Evolutionary conservation across 2,888 invertebrate species (phyloP).

Genomic region (Stenichneumon culpator): DNA sequence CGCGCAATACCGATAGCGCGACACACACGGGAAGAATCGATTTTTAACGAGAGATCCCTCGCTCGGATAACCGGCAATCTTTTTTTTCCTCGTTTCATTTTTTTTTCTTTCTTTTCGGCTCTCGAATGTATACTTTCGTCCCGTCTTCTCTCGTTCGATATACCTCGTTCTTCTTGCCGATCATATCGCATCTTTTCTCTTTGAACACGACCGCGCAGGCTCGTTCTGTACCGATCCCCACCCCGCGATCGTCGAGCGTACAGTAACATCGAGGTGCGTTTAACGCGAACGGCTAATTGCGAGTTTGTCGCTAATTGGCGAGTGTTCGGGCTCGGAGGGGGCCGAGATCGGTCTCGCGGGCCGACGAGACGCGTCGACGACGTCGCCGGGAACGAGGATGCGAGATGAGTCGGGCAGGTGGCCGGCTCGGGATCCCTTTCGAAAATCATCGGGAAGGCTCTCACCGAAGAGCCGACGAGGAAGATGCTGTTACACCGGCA

Average conservation of each 20-base stretch:
- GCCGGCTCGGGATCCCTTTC: conserved; percentile 71
- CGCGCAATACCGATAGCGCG: conserved; percentile 9
- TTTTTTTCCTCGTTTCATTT: conserved; percentile 12
- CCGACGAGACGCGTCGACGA: conserved; percentile 46
- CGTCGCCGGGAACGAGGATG: conserved; percentile 39
- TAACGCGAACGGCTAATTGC: conserved; percentile 64
- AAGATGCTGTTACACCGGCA: conserved; percentile 27
- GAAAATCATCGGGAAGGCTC: conserved; percentile 79
- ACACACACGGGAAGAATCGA: conserved; percentile 35
- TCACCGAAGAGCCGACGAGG: conserved; percentile 25
- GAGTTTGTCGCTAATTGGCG: conserved; percentile 65
- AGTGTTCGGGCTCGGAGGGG: conserved; percentile 25
- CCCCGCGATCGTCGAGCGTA: conserved; percentile 18
- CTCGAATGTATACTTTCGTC: conserved; percentile 44
- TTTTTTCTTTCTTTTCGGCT: conserved; percentile 21
- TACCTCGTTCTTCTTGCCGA: conserved; percentile 26
- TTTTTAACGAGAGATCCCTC: conserved; percentile 46
- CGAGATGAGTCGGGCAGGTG: conserved; percentile 71
- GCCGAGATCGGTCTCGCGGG: not conserved
- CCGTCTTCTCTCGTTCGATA: conserved; percentile 38
- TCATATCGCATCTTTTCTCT: conserved; percentile 57
- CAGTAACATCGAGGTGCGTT: conserved; percentile 5
- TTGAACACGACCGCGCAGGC: conserved; percentile 62
- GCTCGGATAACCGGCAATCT: conserved; percentile 51
- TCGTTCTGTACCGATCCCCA: conserved; percentile 14